Evolutionary conservation across 2,113 vertebrate species (phyloP).

Genomic region (Leucopsar rothschildi): DNA sequence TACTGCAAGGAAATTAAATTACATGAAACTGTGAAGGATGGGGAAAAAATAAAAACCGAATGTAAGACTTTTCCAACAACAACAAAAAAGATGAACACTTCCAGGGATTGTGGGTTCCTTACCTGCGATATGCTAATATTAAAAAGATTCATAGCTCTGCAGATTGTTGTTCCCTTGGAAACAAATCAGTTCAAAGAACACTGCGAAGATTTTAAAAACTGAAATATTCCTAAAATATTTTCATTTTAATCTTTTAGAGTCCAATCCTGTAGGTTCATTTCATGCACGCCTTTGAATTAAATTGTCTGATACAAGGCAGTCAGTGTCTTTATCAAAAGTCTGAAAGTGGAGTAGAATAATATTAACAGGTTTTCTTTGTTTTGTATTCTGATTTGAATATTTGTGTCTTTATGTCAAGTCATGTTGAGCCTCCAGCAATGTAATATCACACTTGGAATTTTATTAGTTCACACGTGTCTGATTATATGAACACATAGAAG

Average conservation of each 20-base stretch:
- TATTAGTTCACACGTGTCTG: not conserved
- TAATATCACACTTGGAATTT: slow-evolving; percentile 1
- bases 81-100: not conserved
- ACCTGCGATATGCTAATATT: not conserved
- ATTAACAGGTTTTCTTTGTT: not conserved
- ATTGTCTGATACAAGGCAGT: not conserved
- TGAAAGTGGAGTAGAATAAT: not conserved
- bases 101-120: not conserved
- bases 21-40: not conserved
- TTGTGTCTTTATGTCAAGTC: slow-evolving; percentile 8
- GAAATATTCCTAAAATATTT: slow-evolving; percentile 8
- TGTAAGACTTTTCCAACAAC: not conserved
- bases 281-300: not conserved
- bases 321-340: not conserved
- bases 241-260: not conserved
- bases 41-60: not conserved
- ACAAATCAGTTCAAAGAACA: slow-evolving; percentile 46
- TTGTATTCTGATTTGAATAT: not conserved
- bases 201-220: slow-evolving; percentile 36
- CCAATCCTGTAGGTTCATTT: not conserved
- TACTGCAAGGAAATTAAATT: not conserved
- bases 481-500: not conserved
- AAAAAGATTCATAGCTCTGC: slow-evolving; percentile 21
- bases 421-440: slow-evolving; percentile 37
- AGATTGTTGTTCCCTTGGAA: slow-evolving; percentile 69